Evolutionary conservation across 2,113 vertebrate species (phyloP).

Genomic region (Phalacrocorax pelagicus): DNA sequence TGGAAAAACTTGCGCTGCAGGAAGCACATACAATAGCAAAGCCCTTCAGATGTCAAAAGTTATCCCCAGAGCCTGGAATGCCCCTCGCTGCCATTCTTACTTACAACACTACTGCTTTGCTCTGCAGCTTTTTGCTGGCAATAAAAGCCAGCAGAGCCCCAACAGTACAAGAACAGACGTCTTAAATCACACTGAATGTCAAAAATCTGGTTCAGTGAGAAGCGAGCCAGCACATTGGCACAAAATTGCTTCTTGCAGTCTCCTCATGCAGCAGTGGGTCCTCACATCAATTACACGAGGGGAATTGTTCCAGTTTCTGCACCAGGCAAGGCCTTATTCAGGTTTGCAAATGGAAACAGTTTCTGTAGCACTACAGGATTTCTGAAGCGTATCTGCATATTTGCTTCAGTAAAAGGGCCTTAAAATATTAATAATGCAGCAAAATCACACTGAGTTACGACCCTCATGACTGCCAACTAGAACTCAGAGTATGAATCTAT

Average conservation of each 20-base stretch:
- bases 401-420: neutral
- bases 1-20: neutral
- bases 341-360: neutral
- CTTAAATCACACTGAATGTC: fast-evolving
- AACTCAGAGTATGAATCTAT: neutral
- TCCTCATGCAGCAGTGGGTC: neutral
- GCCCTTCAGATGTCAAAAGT: neutral
- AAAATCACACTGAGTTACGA: neutral
- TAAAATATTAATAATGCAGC: neutral
- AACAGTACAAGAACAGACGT: no score
- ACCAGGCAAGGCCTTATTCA: neutral
- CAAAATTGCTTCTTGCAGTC: neutral
- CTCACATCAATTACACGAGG: fast-evolving
- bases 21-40: neutral
- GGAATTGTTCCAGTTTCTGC: neutral
- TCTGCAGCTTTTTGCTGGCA: neutral
- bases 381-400: fast-evolving
- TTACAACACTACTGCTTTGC: neutral
- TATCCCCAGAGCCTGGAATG: neutral
- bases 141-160: neutral
- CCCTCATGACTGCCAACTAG: neutral
- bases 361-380: neutral
- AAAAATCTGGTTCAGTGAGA: neutral
- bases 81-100: neutral
- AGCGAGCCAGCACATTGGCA: neutral